Evolutionary conservation across 1,140 invertebrate species (phyloP).

Genomic region (Tetramorium simillimum): DNA sequence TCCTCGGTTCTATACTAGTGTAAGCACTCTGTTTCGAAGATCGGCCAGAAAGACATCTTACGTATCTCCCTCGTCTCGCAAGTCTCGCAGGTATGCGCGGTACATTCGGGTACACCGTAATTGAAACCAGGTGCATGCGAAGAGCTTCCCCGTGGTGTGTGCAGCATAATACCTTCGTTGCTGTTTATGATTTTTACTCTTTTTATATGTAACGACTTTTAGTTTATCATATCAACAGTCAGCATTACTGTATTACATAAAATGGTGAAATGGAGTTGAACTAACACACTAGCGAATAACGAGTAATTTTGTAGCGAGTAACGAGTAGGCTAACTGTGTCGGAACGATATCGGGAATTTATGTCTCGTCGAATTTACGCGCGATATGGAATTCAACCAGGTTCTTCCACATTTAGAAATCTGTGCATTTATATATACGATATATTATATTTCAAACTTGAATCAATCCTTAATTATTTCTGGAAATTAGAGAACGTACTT

Average conservation of each 20-base stretch:
- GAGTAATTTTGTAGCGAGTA: not conserved
- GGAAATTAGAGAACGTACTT: not conserved
- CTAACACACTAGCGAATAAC: not conserved
- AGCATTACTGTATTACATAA: not conserved
- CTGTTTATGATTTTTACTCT: not conserved
- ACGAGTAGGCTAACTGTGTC: not conserved
- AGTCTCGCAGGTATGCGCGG: constrained; percentile 35
- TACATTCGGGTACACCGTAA: constrained; percentile 36
- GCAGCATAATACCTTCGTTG: not conserved
- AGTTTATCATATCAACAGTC: not conserved
- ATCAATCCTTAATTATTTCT: constrained; percentile 17
- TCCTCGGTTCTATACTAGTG: constrained; percentile 76
- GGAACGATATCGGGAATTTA: not conserved
- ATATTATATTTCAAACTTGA: not conserved
- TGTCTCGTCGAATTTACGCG: too few relatives aligned
- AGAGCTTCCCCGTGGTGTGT: constrained; percentile 6
- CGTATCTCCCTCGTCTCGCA: constrained; percentile 41
- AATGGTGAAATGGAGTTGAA: not conserved
- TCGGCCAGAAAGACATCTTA: constrained; percentile 76
- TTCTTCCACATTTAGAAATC: not conserved
- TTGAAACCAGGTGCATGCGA: constrained; percentile 47
- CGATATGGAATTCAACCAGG: not conserved
- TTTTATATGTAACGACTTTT: not conserved
- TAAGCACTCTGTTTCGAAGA: constrained; percentile 81
- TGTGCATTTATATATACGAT: not conserved